Conservation (phyloP, 2,797 vertebrate species). For the Paratrypauchen microcephalus region DNA sequence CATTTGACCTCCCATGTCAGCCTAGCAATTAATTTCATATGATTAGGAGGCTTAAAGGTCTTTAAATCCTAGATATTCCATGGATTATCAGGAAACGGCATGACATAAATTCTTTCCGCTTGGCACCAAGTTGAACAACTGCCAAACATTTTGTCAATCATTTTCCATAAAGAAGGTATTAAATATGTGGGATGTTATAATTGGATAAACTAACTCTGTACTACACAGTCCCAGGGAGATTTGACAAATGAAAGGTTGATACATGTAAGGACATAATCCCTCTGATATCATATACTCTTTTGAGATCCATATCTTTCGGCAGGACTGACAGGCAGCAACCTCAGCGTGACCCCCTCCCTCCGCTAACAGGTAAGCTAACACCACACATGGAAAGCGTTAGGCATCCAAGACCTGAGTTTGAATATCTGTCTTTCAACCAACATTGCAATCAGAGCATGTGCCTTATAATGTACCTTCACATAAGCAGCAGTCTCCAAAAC, state of each 20-base stretch:
- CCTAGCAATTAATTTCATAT: conserved; percentile 67
- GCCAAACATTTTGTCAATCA: conserved; percentile 39
- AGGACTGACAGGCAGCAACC: conserved; percentile 34
- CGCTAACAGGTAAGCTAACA: conserved; percentile 58
- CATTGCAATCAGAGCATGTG: conserved; percentile 22
- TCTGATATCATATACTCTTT: conserved; percentile 21
- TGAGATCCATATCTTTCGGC: conserved; percentile 48
- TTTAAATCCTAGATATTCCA: conserved; percentile 58
- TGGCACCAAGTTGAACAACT: conserved; percentile 40
- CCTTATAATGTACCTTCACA: conserved; percentile 22
- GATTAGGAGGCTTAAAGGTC: conserved; percentile 54
- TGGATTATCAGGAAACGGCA: conserved; percentile 52
- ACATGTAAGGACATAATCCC: conserved; percentile 7
- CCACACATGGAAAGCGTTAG: conserved; percentile 51
- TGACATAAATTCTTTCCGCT: conserved; percentile 30
- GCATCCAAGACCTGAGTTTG: conserved; percentile 18
- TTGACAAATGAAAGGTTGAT: conserved; percentile 15
- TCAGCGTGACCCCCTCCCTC: conserved; percentile 29
- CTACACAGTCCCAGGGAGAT: neutral
- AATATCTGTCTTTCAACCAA: conserved; percentile 40
- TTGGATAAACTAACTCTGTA: conserved; percentile 42
- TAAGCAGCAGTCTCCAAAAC: conserved; percentile 7
- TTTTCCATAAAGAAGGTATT: conserved; percentile 12
- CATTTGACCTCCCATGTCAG: conserved; percentile 56
- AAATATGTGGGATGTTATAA: conserved; percentile 43